A percentile compares a stretch with the other conserved stretches of the same genome.
Evolutionary conservation across 2,888 invertebrate species (phyloP).

Genomic region (Venusia cambrica): DNA sequence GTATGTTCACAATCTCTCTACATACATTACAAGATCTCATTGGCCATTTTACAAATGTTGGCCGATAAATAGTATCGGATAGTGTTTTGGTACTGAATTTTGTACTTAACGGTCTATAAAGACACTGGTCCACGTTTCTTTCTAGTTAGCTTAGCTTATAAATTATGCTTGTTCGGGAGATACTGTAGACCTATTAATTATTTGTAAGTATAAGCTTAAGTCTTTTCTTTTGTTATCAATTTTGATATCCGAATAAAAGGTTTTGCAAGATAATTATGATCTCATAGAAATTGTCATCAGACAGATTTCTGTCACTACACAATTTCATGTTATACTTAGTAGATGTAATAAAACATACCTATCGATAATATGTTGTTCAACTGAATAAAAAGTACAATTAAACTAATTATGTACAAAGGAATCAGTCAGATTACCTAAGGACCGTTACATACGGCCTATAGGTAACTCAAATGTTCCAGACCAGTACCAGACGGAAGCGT

Average conservation of each 20-base stretch:
- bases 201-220: conserved; percentile 58
- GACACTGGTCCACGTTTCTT: conserved; percentile 68
- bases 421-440: too few species aligned
- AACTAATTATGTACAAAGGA: too few species aligned
- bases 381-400: too few species aligned
- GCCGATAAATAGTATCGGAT: conserved; percentile 41
- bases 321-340: conserved; percentile 55
- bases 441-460: too few species aligned
- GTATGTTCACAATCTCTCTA: conserved; percentile 21
- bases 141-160: conserved; percentile 65
- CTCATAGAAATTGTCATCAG: conserved; percentile 26
- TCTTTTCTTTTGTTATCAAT: conserved; percentile 46
- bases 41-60: conserved; percentile 18
- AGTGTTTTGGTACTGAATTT: conserved; percentile 76
- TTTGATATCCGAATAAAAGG: conserved; percentile 45
- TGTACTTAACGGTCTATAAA: conserved; percentile 67
- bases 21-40: conserved; percentile 18
- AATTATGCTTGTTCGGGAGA: conserved; percentile 52
- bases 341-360: conserved; percentile 50
- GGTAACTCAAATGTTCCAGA: too few species aligned
- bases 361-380: too few species aligned
- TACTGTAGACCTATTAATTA: conserved; percentile 52
- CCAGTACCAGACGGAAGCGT: too few species aligned
- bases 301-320: conserved; percentile 60
- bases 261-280: conserved; percentile 27